Base-by-base conservation (phyloP, 2,113 vertebrate species). In the Neodon shergylaensis region DNA sequence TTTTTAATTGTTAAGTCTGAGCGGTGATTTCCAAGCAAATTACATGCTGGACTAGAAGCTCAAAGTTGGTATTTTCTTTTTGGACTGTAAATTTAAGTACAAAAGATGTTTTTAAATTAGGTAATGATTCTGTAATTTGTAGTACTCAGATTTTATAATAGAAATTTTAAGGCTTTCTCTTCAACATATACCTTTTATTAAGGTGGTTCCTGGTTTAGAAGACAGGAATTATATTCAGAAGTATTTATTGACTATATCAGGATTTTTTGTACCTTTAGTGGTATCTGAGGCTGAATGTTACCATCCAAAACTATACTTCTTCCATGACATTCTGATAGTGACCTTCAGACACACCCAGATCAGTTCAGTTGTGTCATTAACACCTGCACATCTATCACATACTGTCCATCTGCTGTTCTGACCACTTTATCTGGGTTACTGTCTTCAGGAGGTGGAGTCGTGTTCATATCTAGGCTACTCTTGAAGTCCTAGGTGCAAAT, bases 61-160 rank as follows among this genome's bases (percentile, higher is more conserved):
- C 52, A 73, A 82, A 94, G 87, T 73, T 65, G 81, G 58, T 65
- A 92, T 61, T 77, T 94, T 91, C 88, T 87, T 72, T 95, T 86
- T 33, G 52, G 58, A 87, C 49, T 81, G 54, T 73, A 88, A 70
- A 88, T 78, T 79, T 93, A 79, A 79, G 74, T 47, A 88, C 54
- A 63, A 72, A 79, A 70, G 39, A 26, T 91, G 47, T 88, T 88
- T 79, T 95, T 44, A 81, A 88, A 81, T 95, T 87, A 73, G 36
- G 26, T 91, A 91, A 47, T 86, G 87, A 92, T 79, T 65, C 84
- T 74, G 61, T 92, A 82, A 95, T 88, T 88, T 83, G n/a, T 92
- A 83, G 33, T 24, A 66, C 68, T 88, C 66, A 58, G n/a, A 83
- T 92, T 74, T 88, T 88, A 58, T 74, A 76, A 76, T 88, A 82